Evolutionary conservation across 2,113 vertebrate genomes (phyloP), one percentile per base, ranked within the genome.

Genomic region (Ariopsis seemanni): DNA sequence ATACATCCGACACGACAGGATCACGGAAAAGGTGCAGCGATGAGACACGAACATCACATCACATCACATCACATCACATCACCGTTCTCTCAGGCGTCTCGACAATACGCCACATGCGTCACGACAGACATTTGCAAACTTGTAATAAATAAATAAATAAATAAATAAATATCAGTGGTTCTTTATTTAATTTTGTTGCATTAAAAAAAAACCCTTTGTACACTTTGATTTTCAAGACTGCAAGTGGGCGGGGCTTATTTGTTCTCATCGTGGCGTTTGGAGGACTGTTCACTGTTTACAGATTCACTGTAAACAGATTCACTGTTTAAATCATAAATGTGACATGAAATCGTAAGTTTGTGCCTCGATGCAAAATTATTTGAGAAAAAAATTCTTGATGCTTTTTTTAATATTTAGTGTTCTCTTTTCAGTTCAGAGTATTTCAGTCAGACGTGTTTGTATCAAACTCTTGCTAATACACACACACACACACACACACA

Each of bases 401-500:
- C 57, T n/a, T 10, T 63, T 65, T 9, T 25, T n/a, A 8, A n/a
- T n/a, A 10, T 67, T 12, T 27, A 14, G 7, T 2, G 9, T 65
- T 65, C 25, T 67, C 63, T 67, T 67, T 67, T 12, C 63, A 67
- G 65, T 12, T 69, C 10, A 15, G 27, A 30, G 1, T 69, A 69
- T 30, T 69, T 69, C 27, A 69, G 14, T 69, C 27, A 69, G 12
- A 69, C 1, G 11, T 69, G 67, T 42, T 71, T 71, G 30, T 71
- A 71, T 71, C 34, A 82, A 20, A 50, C 80, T 50, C 20, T 27
- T 72, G 69, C 71, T 42, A 8, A 15, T 58, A 78, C 90, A 89
- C 77, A 72, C 90, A 78, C 34, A 55, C 89, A 72, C 25, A 69
- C 71, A 78, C 90, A 89, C 77, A 72, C 90, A 78, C 34, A 55